These are phyloP conservation scores for Psococerastis gibbosa DNA, from an alignment of 2,888 invertebrate genomes.

Conservation along the genomic window DNA sequence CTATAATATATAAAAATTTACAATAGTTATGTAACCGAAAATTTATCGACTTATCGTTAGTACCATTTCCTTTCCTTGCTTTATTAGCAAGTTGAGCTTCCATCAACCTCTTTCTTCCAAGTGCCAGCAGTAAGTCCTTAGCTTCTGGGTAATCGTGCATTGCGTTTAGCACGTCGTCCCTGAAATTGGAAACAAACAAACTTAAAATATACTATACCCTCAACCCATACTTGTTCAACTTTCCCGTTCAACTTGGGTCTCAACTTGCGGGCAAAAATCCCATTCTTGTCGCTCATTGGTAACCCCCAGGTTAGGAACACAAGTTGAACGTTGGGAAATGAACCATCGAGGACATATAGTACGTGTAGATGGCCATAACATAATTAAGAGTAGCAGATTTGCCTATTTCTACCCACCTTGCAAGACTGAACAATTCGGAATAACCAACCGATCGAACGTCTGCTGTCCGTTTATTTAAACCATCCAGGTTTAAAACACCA, in stretches of 20 bases:
- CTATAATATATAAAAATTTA: constrained; percentile 8
- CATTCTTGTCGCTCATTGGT: no score
- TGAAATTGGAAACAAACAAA: no score
- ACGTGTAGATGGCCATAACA: no score
- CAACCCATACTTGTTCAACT: no score
- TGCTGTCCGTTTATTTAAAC: constrained; percentile 91
- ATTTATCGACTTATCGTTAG: no score
- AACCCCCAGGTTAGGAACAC: no score
- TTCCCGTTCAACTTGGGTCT: no score
- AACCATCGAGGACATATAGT: no score
- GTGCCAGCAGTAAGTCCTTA: constrained; percentile 77
- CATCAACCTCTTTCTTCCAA: constrained; percentile 69
- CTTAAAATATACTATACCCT: no score
- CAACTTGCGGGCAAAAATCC: no score
- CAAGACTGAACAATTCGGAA: constrained; percentile 83
- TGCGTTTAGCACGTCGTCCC: constrained; percentile 84
- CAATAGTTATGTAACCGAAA: constrained; percentile 5
- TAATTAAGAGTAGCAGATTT: no score
- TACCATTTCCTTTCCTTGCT: constrained; percentile 6
- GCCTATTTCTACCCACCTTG: constrained; percentile 24
- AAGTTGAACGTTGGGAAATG: no score
- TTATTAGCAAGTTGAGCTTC: constrained; percentile 40
- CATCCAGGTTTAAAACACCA: constrained; percentile 87
- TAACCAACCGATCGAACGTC: constrained; percentile 93
- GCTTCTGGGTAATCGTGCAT: constrained; percentile 97